These are phyloP conservation scores for Dolichoris vasculosae DNA, from an alignment of 1,140 invertebrate species.

Conservation along the genomic window DNA sequence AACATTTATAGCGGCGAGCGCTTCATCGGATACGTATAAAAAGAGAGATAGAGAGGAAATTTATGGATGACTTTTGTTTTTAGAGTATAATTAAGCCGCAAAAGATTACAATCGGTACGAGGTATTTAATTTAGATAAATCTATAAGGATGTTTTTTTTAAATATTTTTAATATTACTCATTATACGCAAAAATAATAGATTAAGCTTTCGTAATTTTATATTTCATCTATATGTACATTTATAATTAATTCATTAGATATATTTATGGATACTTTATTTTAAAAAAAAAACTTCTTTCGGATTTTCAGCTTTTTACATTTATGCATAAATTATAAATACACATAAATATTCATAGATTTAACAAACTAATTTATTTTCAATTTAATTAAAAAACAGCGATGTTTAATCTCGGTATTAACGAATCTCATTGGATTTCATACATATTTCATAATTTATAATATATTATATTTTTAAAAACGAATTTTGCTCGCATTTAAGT, in stretches of 20 bases:
- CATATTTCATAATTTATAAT: background rate
- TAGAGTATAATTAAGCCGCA: too few relatives aligned
- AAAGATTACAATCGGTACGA: too few relatives aligned
- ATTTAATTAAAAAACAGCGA: constrained; percentile 3
- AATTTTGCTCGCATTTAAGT: background rate
- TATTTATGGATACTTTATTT: background rate
- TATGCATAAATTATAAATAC: background rate
- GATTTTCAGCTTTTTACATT: background rate
- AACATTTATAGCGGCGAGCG: background rate
- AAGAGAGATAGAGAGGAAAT: background rate
- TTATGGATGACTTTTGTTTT: background rate
- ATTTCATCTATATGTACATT: too few relatives aligned
- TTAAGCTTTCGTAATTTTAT: too few relatives aligned
- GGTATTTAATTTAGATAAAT: too few relatives aligned
- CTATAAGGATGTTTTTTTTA: too few relatives aligned
- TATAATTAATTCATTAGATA: too few relatives aligned
- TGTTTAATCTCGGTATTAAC: background rate
- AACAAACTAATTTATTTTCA: constrained; percentile 2
- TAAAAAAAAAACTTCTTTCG: background rate
- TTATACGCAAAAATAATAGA: too few relatives aligned
- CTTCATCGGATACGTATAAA: background rate
- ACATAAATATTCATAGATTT: background rate
- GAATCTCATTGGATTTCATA: background rate
- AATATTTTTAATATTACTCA: too few relatives aligned
- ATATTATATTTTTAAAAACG: background rate